Evolutionary conservation across 2,797 vertebrate species (phyloP).

Genomic region (Epinephelus malabaricus): DNA sequence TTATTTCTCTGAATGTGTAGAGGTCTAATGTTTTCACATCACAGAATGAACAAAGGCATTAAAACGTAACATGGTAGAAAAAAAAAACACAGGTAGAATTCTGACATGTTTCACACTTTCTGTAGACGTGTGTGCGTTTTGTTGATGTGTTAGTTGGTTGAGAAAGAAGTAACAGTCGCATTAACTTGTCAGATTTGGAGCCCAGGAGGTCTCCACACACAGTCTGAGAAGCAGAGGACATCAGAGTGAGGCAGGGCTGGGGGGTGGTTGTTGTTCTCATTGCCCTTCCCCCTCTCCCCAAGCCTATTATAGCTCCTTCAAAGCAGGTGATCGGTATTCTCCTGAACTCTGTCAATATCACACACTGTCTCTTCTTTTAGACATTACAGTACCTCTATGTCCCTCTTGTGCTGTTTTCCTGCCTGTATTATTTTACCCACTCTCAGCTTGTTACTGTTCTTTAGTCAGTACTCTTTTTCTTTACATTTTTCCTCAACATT

Average conservation of each 20-base stretch:
- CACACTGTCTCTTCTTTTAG: not conserved
- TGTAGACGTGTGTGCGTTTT: not conserved
- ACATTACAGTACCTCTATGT: not conserved
- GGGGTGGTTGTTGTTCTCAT: slow-evolving; percentile 12
- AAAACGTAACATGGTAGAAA: not conserved
- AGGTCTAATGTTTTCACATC: not conserved
- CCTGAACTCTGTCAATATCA: slow-evolving; percentile 2
- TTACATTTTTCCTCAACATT: not conserved
- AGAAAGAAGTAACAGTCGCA: not conserved
- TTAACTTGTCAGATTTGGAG: not conserved
- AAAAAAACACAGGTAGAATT: not conserved
- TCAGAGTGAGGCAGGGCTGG: not conserved
- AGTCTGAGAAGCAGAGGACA: slow-evolving; percentile 15
- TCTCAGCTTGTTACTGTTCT: not conserved
- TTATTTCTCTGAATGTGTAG: not conserved
- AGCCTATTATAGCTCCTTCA: slow-evolving; percentile 29
- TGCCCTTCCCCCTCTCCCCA: slow-evolving; percentile 45
- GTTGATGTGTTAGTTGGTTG: not conserved
- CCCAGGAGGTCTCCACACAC: slow-evolving; percentile 11
- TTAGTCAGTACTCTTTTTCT: not conserved
- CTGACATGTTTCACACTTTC: not conserved
- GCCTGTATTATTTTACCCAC: not conserved
- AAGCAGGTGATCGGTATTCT: slow-evolving; percentile 38
- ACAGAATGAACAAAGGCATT: not conserved
- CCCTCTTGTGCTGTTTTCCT: not conserved